These are phyloP conservation scores for Hydropsyche betteni DNA, from an alignment of 2,888 invertebrate genomes.

Conservation along the genomic window DNA sequence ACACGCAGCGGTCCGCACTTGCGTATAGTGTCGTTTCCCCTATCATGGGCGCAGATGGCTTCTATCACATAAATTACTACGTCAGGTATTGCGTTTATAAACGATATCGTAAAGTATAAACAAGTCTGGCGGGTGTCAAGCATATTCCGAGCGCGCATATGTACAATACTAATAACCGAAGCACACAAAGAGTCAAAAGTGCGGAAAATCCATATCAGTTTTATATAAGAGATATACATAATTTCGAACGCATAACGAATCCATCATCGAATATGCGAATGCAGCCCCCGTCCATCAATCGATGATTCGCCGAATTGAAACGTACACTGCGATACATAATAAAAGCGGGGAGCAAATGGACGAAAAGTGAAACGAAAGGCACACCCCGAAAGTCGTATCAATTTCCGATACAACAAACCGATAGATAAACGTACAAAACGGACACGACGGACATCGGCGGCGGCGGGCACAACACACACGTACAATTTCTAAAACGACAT, in stretches of 20 bases:
- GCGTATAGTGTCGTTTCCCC: neutral
- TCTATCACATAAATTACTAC: conserved; percentile 30
- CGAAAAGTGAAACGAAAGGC: neutral
- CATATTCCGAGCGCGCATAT: neutral
- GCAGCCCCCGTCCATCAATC: too few species aligned
- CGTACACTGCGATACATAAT: too few species aligned
- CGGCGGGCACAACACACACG: too few species aligned
- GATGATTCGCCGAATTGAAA: too few species aligned
- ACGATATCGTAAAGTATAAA: conserved; percentile 13
- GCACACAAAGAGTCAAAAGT: too few species aligned
- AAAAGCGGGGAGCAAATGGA: neutral
- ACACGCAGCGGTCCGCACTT: neutral
- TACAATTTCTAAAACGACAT: too few species aligned
- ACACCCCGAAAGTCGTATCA: neutral
- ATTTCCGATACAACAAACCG: neutral
- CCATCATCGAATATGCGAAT: too few species aligned
- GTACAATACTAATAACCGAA: neutral
- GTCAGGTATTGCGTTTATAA: conserved; percentile 19
- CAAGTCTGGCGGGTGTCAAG: conserved; percentile 10
- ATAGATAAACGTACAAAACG: neutral
- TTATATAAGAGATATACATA: too few species aligned
- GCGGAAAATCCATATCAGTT: too few species aligned
- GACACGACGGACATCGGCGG: neutral
- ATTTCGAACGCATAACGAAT: too few species aligned
- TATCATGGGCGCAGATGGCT: conserved; percentile 24